Conservation (phyloP, 1,140 invertebrate species). For the Agrilus planipennis region DNA sequence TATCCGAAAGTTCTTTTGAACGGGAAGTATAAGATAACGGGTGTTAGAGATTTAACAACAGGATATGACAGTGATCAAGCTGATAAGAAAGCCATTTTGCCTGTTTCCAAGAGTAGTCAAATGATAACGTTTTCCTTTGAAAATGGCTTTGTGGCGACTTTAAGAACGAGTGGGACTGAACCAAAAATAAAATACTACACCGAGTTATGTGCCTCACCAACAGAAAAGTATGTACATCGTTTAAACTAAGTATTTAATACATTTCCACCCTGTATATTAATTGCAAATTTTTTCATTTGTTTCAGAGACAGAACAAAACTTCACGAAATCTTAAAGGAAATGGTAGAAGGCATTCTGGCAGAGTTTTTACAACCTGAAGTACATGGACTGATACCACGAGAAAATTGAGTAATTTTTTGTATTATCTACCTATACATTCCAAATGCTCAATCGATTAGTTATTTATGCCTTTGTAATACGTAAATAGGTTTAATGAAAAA, state of each 20-base stretch:
- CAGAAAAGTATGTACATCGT: conserved; percentile 42
- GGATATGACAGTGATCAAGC: conserved; percentile 71
- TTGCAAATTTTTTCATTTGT: conserved; percentile 23
- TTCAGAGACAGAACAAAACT: conserved; percentile 57
- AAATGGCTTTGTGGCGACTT: conserved; percentile 75
- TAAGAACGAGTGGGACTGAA: conserved; percentile 96
- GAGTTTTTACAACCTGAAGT: conserved; percentile 71
- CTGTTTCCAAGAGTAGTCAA: conserved; percentile 63
- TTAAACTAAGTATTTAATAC: background rate
- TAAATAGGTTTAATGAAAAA: too few species aligned
- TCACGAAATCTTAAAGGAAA: conserved; percentile 51
- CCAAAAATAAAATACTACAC: conserved; percentile 98
- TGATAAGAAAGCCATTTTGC: conserved; percentile 63
- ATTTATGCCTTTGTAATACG: too few species aligned
- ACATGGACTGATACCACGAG: conserved; percentile 47
- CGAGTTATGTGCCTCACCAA: conserved; percentile 65
- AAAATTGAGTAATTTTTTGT: too few species aligned
- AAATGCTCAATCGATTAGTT: too few species aligned
- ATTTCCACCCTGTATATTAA: conserved; percentile 6
- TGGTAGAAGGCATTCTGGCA: conserved; percentile 64
- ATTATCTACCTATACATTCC: too few species aligned
- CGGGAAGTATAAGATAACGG: conserved; percentile 60
- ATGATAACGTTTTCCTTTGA: conserved; percentile 96
- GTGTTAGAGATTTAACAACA: conserved; percentile 77
- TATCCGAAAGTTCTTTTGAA: conserved; percentile 60